Conservation (phyloP, 2,797 vertebrate genomes). For the Podarcis siculus region DNA sequence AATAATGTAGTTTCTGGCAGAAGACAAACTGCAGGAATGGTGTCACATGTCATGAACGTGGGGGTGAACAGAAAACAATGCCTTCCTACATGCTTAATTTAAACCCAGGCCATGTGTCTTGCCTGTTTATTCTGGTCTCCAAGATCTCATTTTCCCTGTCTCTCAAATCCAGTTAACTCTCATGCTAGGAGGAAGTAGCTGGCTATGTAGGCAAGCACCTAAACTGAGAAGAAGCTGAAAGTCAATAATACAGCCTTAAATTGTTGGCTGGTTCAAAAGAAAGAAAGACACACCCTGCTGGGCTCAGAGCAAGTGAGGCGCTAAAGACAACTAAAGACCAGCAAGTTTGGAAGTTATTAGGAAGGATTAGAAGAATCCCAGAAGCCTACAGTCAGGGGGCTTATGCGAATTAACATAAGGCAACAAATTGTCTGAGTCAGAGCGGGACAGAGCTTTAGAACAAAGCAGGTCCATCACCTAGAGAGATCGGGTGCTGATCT, state of each 20-base stretch:
- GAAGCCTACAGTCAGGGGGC: neutral
- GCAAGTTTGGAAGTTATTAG: constrained; percentile 12
- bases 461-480: neutral
- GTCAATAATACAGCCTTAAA: neutral
- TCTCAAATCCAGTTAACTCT: neutral
- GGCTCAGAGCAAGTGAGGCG: neutral
- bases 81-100: no score
- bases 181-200: neutral
- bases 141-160: neutral
- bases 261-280: neutral
- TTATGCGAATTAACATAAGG: neutral
- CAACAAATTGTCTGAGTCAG: neutral
- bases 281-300: neutral
- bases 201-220: neutral
- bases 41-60: no score
- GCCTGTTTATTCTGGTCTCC: no score
- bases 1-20: no score
- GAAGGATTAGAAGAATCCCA: neutral
- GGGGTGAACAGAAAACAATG: no score
- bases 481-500: neutral
- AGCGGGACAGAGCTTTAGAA: neutral
- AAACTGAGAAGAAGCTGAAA: neutral
- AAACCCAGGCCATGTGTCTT: no score
- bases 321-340: neutral
- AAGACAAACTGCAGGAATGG: no score